phyloP scores from a whole-genome alignment of 2,797 vertebrate species.

The Xenops minutus region DNA sequence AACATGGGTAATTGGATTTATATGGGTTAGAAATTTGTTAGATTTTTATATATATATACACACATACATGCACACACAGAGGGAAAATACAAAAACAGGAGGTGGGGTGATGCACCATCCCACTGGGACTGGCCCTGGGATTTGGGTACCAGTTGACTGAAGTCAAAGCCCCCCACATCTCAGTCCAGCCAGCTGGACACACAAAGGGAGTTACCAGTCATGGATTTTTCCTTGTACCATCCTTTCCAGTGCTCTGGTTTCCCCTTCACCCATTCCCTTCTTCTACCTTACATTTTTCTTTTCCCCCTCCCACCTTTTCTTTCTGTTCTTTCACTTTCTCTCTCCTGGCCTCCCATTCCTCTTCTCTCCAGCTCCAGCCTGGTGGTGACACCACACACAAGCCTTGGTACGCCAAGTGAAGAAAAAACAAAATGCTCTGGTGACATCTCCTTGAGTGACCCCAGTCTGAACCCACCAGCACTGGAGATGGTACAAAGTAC shows the following conservation, averaged over 20 bases:
- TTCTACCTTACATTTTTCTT: neutral
- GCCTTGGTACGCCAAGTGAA: neutral
- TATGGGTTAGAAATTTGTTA: constrained; percentile 81
- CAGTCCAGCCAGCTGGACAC: neutral
- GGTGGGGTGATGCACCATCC: neutral
- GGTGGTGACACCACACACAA: neutral
- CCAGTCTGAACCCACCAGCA: neutral
- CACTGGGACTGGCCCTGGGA: neutral
- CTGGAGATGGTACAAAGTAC: neutral
- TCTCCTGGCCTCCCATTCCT: neutral
- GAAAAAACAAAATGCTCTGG: neutral
- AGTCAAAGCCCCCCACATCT: neutral
- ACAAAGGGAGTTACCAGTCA: rapidly evolving
- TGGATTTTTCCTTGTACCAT: neutral
- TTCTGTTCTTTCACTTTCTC: neutral
- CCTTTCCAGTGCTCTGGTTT: rapidly evolving
- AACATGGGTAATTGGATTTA: constrained; percentile 84
- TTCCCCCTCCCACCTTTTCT: neutral
- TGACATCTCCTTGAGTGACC: neutral
- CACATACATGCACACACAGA: neutral
- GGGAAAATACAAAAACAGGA: constrained; percentile 27
- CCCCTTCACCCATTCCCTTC: neutral
- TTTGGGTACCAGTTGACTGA: neutral
- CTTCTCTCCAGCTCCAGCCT: neutral
- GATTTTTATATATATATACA: constrained; percentile 5